These are phyloP conservation scores for Pygmarrhopalites habei DNA, from an alignment of 1,140 invertebrate species.

Conservation along the genomic window DNA sequence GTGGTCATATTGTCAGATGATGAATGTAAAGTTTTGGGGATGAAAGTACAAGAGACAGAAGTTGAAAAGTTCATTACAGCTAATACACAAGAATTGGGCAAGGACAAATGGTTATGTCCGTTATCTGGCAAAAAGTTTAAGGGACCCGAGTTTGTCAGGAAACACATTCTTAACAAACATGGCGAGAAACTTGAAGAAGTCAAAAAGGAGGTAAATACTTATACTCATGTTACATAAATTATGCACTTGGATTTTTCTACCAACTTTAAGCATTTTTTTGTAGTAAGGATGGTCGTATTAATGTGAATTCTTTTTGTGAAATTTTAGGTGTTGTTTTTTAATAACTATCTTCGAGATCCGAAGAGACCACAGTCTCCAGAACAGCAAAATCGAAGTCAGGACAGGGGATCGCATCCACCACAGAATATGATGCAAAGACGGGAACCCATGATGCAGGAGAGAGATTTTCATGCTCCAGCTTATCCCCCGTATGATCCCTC, in stretches of 20 bases:
- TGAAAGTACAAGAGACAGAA: slow-evolving; percentile 78
- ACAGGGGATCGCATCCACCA: slow-evolving; percentile 14
- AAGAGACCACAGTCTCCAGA: slow-evolving; percentile 90
- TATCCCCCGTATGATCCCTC: slow-evolving; percentile 18
- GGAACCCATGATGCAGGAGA: slow-evolving; percentile 30
- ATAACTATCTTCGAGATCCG: slow-evolving; percentile 92
- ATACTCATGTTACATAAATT: too few relatives aligned
- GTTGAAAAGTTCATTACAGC: slow-evolving; percentile 90
- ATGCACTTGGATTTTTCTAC: too few relatives aligned
- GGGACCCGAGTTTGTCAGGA: slow-evolving; percentile 96
- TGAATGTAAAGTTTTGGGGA: slow-evolving; percentile 76
- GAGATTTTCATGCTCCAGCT: slow-evolving; percentile 23
- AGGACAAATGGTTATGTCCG: slow-evolving; percentile 98
- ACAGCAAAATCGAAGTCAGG: slow-evolving; percentile 52
- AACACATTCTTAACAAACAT: slow-evolving; percentile 98
- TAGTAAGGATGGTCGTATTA: too few relatives aligned
- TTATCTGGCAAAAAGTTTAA: slow-evolving; percentile 99
- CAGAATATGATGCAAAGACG: slow-evolving; percentile 19
- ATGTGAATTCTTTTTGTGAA: background rate
- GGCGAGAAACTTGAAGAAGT: slow-evolving; percentile 94
- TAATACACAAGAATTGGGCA: slow-evolving; percentile 90
- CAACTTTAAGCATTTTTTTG: too few relatives aligned
- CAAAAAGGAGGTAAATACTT: slow-evolving; percentile 71
- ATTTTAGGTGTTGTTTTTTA: slow-evolving; percentile 80
- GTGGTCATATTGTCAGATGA: slow-evolving; percentile 62